Evolutionary conservation across 2,113 vertebrate genomes (phyloP).

Genomic region (Pholis gunnellus): DNA sequence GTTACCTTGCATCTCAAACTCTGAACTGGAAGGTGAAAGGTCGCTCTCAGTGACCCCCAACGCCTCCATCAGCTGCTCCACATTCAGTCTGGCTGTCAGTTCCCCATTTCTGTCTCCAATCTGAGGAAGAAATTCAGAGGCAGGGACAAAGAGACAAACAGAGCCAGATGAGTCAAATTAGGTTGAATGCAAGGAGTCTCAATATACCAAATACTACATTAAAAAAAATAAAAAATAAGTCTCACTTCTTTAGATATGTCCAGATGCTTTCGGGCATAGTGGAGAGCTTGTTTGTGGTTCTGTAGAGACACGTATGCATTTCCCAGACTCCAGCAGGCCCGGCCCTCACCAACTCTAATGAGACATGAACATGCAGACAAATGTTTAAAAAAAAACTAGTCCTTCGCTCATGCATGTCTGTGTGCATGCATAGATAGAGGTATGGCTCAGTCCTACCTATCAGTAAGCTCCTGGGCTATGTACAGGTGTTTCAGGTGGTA

Average conservation of each 20-base stretch:
- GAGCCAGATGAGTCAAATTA: neutral
- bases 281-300: constrained; percentile 91
- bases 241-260: constrained; percentile 95
- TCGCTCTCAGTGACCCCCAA: constrained; percentile 85
- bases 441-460: constrained; percentile 84
- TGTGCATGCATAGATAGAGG: neutral
- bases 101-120: constrained; percentile 93
- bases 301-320: constrained; percentile 94
- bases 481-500: constrained; percentile 95
- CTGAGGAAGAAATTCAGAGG: constrained; percentile 72
- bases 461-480: constrained; percentile 95
- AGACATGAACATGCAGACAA: constrained; percentile 1
- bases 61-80: constrained; percentile 89
- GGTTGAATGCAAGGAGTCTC: neutral
- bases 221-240: neutral
- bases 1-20: constrained; percentile 95
- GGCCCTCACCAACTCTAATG: constrained; percentile 93
- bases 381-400: neutral
- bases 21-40: constrained; percentile 82
- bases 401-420: neutral
- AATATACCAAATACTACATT: neutral
- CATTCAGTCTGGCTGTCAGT: constrained; percentile 89
- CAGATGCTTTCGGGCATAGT: constrained; percentile 92
- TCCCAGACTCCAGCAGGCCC: constrained; percentile 97
- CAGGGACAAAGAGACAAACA: neutral